Evolutionary conservation across 2,113 vertebrate species (phyloP).

Genomic region (Arizona elegans): DNA sequence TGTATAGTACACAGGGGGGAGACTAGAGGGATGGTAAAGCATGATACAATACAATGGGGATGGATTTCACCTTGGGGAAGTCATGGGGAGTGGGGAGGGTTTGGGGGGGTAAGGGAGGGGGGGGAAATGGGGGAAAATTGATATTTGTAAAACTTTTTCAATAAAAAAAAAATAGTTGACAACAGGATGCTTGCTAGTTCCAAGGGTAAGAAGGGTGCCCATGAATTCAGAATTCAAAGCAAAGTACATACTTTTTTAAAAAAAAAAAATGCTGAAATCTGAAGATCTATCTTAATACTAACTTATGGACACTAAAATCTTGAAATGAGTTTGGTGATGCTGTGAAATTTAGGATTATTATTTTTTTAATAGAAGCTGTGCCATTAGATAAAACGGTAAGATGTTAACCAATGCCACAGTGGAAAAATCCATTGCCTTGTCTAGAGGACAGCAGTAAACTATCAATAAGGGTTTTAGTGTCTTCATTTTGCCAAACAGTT

Average conservation of each 20-base stretch:
- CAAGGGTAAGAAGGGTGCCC: neutral
- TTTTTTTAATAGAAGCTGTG: neutral
- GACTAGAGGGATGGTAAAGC: too few relatives aligned
- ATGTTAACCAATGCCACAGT: neutral
- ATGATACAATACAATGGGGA: too few relatives aligned
- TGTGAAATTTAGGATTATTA: neutral
- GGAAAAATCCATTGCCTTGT: neutral
- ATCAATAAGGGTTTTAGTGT: neutral
- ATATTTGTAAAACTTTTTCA: too few relatives aligned
- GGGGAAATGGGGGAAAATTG: too few relatives aligned
- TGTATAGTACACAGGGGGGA: too few relatives aligned
- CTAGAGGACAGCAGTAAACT: neutral
- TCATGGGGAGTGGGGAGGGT: too few relatives aligned
- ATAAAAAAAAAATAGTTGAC: too few relatives aligned
- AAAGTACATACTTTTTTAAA: neutral
- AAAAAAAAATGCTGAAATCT: neutral
- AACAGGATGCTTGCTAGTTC: too few relatives aligned
- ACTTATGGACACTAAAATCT: neutral
- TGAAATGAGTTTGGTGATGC: neutral
- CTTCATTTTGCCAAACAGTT: neutral
- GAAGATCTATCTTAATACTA: neutral
- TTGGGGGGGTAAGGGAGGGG: too few relatives aligned
- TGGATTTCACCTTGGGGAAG: too few relatives aligned
- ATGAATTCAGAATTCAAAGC: neutral
- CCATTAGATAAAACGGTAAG: neutral